Percentiles rank a stretch among this genome's conserved stretches.
Conservation (phyloP, 2,797 vertebrate species). For the Trichosurus vulpecula region DNA sequence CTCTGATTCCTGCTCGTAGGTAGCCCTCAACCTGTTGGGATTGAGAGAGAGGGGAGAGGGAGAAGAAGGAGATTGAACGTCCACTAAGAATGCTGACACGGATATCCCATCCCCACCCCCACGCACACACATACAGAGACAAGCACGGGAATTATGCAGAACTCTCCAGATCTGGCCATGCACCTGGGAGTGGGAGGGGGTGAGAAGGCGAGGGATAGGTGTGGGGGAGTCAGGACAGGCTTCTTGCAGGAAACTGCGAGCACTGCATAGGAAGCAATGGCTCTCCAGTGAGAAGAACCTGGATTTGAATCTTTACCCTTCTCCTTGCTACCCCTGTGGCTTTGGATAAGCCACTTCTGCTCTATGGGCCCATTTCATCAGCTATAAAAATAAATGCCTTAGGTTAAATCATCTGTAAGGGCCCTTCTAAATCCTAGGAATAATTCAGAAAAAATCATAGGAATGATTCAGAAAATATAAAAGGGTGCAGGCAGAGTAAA, state of each 20-base stretch:
- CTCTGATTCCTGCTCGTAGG: neutral
- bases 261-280: neutral
- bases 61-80: neutral
- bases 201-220: neutral
- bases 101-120: no score
- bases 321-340: neutral
- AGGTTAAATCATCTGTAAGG: neutral
- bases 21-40: neutral
- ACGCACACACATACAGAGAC: neutral
- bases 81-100: neutral
- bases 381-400: neutral
- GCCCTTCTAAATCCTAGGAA: neutral
- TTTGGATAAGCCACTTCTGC: neutral
- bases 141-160: neutral
- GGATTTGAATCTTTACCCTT: neutral
- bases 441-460: neutral
- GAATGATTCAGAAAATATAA: neutral
- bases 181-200: neutral
- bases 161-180: neutral
- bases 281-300: neutral
- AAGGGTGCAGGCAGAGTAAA: neutral
- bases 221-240: neutral
- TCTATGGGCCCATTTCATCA: neutral
- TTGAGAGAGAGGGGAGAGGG: no score
- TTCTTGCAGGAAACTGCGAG: neutral